Base-by-base conservation (phyloP, 1,140 invertebrate genomes). In the Parapsyche elsis region DNA sequence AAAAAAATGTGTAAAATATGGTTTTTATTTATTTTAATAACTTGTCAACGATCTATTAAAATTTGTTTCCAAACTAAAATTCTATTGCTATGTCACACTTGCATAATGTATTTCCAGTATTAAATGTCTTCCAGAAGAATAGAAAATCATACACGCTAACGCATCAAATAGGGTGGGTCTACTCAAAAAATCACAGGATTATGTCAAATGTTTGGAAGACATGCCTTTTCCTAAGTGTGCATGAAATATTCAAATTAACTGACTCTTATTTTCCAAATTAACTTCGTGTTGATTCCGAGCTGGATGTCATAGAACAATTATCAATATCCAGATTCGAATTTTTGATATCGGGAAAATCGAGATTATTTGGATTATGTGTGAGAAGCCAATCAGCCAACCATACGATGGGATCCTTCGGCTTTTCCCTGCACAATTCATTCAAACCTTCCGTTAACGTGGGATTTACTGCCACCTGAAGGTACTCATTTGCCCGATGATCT, bases 301-400 rank as follows among this genome's bases (percentile, higher is more conserved):
- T 57, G n/a, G 73, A 14, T 7, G 71, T n/a, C 53, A 75, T 38
- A 5, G 38, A n/a, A 46, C 21, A 38, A 12, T 16, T 26, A 9
- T 67, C 64, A 16, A 19, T 61, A 26, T 38, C 38, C 5, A 49
- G 9, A 21, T n/a, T 9, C 0, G 16, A 14, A 4, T 75, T n/a
- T 75, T 73, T 38, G 1, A 1, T 26, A 16, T 57, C 73, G 14
- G 45, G 21, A 57, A 57, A 61, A 10, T 77, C 75, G 45, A 26
- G 24, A 12, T 93, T 93, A 84, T 94, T 94, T 4, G 94, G 94
- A 87, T 96, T 95, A 86, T 95, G 92, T 24, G 88, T 85, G 0
- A 93, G 86, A 30, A 96, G 87, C 91, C 94, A 94, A 85, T 95
- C 92, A 9, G 94, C 95, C 14, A 96, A 86, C 93, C 94, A 96